Evolutionary conservation across 2,113 vertebrate species (phyloP).

Genomic region (Laticauda laticaudata): DNA sequence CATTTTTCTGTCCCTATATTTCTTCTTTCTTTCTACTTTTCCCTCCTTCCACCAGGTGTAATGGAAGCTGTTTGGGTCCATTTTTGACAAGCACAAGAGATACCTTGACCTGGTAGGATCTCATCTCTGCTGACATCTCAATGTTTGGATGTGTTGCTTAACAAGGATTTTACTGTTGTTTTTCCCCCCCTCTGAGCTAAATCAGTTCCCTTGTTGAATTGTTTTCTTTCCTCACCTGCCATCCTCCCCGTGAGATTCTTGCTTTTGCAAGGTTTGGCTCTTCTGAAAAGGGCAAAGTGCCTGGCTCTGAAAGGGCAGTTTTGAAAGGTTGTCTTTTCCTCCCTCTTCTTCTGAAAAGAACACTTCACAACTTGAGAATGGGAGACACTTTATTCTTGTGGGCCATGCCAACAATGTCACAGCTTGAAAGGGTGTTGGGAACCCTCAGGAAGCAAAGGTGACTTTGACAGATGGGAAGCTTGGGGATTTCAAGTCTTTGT

Average conservation of each 20-base stretch:
- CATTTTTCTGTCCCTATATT: background rate
- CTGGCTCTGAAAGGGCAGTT: background rate
- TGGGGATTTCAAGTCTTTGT: background rate
- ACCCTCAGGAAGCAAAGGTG: background rate
- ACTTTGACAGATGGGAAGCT: background rate
- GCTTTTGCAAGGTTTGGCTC: conserved; percentile 25
- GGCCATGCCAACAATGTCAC: background rate
- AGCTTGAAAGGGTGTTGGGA: background rate
- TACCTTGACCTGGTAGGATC: background rate
- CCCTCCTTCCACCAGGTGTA: background rate
- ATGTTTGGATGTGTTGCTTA: conserved; percentile 37
- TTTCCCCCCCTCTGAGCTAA: conserved; percentile 24
- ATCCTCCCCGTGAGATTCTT: background rate
- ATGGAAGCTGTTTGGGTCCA: background rate
- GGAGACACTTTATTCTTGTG: background rate
- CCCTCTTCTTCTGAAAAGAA: background rate
- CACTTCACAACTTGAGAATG: background rate
- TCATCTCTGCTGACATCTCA: conserved; percentile 3
- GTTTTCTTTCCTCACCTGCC: conserved; percentile 37
- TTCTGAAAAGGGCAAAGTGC: background rate
- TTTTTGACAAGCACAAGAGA: background rate
- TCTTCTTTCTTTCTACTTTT: background rate
- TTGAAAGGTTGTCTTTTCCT: conserved; percentile 4
- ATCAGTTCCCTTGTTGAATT: conserved; percentile 37
- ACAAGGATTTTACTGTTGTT: background rate